Base-by-base conservation (phyloP, 2,797 vertebrate genomes). In the Tragopan temminckii region DNA sequence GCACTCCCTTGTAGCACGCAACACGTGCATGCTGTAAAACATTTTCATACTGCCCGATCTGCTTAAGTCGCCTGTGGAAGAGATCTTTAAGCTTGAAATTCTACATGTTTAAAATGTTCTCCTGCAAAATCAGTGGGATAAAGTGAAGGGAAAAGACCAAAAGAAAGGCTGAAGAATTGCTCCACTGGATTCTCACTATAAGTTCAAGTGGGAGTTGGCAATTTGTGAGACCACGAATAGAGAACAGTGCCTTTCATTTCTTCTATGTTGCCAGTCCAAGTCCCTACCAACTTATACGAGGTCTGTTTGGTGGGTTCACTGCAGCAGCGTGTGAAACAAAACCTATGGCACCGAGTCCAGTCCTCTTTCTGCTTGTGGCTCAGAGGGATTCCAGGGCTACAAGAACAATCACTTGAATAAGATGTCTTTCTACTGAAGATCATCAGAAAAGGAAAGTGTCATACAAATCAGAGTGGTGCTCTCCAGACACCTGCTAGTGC, bases 201-300 rank as follows among this genome's bases (percentile, higher is more conserved):
- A n/a, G n/a, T n/a, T 87, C 57, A 59, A 80, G 58, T 38, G 78
- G 72, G 62, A 95, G 81, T 71, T 74, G 80, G 61, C 17, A 52
- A 58, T 77, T 91, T 77, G 64, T 36, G 58, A 75, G 58, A 13
- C 35, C 15, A 25, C 88, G 84, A 95, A 92, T 59, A 89, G 69
- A 95, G 84, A 95, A 94, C 67, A 31, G 23, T 69, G 38, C 33
- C 72, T 93, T 96, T 93, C 17, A 80, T 71, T 90, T 82, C 70
- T 90, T 82, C 70, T 62, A n/a, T 23, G n/a, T 50, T 64, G 7
- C 45, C 45, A 43, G 27, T 31, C 45, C 48, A 31, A 77, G 48
- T 59, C 13, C 31, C 11, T 33, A 72, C 27, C 38, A 89, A 35
- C 1, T 63, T 72, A 19, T 38, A 15, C 36, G 20, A 58, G 64